Conservation (phyloP, 2,797 vertebrate species). For the Typhlichthys eigenmanni region DNA sequence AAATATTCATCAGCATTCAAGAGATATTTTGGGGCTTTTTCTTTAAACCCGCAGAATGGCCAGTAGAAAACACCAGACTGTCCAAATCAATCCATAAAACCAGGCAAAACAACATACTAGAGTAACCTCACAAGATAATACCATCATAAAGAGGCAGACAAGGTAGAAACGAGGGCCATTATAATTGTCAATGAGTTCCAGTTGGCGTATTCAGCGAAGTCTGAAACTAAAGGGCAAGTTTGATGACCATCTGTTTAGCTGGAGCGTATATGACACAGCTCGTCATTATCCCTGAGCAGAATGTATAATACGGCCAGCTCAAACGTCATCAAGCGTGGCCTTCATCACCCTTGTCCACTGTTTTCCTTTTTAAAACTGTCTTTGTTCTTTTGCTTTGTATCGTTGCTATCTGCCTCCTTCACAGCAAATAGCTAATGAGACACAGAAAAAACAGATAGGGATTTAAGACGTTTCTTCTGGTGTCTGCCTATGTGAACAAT, state of each 20-base stretch:
- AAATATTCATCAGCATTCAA: not conserved
- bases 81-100: constrained; percentile 4
- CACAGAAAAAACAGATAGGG: not conserved
- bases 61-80: not conserved
- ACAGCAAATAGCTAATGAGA: constrained; percentile 2
- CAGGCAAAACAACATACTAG: constrained; percentile 6
- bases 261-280: constrained; percentile 32
- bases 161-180: constrained; percentile 26
- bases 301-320: constrained; percentile 35
- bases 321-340: not conserved
- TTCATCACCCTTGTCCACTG: constrained; percentile 1
- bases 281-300: constrained; percentile 50
- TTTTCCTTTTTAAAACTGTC: constrained; percentile 13
- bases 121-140: constrained; percentile 25
- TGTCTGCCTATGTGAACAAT: too few relatives aligned
- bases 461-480: not conserved
- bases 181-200: constrained; percentile 37
- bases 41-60: not conserved
- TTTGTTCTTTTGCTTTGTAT: not conserved
- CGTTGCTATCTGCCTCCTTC: not conserved
- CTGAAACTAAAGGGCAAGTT: constrained; percentile 57
- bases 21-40: not conserved
- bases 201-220: constrained; percentile 46
- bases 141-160: constrained; percentile 17
- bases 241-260: constrained; percentile 68